Conservation (phyloP, 2,797 vertebrate genomes). For the Scleropages formosus region DNA sequence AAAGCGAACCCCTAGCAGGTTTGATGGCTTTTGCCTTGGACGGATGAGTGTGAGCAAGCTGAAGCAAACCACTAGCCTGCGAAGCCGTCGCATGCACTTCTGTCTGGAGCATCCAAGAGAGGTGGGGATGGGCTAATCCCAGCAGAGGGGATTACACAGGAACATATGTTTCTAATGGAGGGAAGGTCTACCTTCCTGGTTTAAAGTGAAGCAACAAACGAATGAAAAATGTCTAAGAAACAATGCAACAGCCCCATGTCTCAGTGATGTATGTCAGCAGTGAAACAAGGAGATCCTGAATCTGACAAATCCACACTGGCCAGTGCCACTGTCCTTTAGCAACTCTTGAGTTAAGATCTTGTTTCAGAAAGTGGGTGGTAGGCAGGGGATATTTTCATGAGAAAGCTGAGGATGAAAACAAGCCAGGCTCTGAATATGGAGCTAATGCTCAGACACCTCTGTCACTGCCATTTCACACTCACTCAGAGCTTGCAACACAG, state of each 20-base stretch:
- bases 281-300: neutral
- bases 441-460: neutral
- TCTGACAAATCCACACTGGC: neutral
- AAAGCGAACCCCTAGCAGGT: no score
- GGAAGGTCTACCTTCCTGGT: conserved; percentile 36
- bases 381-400: neutral
- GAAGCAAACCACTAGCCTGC: neutral
- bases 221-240: neutral
- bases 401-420: neutral
- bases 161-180: conserved; percentile 65
- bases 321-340: neutral
- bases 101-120: neutral
- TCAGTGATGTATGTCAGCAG: neutral
- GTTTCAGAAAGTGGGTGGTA: neutral
- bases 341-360: neutral
- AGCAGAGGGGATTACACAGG: conserved; percentile 58
- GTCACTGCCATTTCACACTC: conserved; percentile 5
- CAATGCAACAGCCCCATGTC: neutral
- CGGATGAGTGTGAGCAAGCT: neutral
- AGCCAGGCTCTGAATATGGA: neutral
- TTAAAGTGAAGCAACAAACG: neutral
- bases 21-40: neutral
- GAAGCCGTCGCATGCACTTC: neutral
- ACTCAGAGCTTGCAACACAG: neutral
- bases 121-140: neutral